Conservation (phyloP, 2,113 vertebrate genomes). For the Neopipo cinnamomea region DNA sequence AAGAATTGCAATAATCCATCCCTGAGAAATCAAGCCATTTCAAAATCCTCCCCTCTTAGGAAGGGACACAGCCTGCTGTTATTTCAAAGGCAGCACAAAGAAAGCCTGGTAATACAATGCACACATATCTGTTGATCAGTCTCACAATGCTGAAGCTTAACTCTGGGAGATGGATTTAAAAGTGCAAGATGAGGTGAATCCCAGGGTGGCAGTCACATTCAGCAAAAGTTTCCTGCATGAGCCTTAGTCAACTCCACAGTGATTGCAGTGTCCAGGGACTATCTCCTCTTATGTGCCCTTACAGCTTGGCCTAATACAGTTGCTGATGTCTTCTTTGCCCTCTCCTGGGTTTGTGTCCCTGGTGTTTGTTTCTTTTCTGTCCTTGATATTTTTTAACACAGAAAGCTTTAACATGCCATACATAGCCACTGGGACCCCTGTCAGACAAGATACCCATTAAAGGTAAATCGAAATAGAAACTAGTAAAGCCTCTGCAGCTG, state of each 20-base stretch:
- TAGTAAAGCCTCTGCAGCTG: not conserved
- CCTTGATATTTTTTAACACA: not conserved
- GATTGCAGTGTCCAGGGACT: not conserved
- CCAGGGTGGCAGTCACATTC: not conserved
- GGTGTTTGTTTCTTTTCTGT: not conserved
- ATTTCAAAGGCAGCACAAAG: constrained; percentile 1
- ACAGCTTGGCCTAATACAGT: not conserved
- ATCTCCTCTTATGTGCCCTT: not conserved
- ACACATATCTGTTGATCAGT: constrained; percentile 10
- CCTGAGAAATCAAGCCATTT: not conserved
- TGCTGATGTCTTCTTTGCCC: not conserved
- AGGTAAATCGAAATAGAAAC: not conserved
- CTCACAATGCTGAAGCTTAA: not conserved
- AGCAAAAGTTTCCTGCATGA: not conserved
- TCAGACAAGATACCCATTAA: not conserved
- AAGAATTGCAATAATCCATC: constrained; percentile 48
- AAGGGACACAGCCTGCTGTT: not conserved
- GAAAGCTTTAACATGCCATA: not conserved
- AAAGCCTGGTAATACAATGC: not conserved
- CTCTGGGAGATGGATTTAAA: not conserved
- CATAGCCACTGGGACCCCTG: not conserved
- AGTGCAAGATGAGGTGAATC: not conserved
- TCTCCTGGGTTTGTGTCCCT: not conserved
- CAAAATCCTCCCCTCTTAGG: not conserved
- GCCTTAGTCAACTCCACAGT: not conserved